A percentile compares a stretch with the other conserved stretches of the same genome.
These are phyloP conservation scores for Pelobates cultripes DNA, from an alignment of 2,797 vertebrate species.

Conservation along the genomic window DNA sequence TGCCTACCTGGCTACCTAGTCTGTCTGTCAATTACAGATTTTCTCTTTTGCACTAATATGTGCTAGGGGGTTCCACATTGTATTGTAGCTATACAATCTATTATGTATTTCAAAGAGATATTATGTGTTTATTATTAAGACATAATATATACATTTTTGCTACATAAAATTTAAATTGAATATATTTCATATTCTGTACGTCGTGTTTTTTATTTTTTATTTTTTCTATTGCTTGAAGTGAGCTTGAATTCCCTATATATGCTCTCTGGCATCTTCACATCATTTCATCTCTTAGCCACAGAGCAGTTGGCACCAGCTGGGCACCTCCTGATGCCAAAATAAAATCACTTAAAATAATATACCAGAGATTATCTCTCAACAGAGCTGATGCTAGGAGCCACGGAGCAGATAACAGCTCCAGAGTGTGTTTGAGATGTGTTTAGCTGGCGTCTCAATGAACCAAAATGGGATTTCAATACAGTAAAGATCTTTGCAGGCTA, in stretches of 20 bases:
- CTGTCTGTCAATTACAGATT: no score
- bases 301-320: conserved; percentile 55
- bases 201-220: conserved; percentile 3
- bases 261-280: conserved; percentile 49
- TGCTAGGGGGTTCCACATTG: no score
- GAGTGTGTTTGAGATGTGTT: conserved; percentile 36
- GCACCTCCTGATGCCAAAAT: conserved; percentile 55
- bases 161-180: no score
- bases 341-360: conserved; percentile 45
- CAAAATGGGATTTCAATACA: conserved; percentile 51
- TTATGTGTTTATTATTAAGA: no score
- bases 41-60: no score
- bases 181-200: no score
- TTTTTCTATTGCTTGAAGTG: conserved; percentile 52
- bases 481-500: conserved; percentile 53
- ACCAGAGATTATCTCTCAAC: conserved; percentile 53
- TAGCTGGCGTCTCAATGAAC: conserved; percentile 39
- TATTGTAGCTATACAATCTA: no score
- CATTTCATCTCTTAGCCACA: conserved; percentile 30
- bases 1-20: no score
- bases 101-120: no score
- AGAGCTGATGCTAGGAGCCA: conserved; percentile 40
- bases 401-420: conserved; percentile 34
- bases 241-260: conserved; percentile 44
- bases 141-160: no score